Evolutionary conservation across 1,140 invertebrate species (phyloP), one percentile per base, ranked within the genome.

Genomic region (Drosophila miranda): DNA sequence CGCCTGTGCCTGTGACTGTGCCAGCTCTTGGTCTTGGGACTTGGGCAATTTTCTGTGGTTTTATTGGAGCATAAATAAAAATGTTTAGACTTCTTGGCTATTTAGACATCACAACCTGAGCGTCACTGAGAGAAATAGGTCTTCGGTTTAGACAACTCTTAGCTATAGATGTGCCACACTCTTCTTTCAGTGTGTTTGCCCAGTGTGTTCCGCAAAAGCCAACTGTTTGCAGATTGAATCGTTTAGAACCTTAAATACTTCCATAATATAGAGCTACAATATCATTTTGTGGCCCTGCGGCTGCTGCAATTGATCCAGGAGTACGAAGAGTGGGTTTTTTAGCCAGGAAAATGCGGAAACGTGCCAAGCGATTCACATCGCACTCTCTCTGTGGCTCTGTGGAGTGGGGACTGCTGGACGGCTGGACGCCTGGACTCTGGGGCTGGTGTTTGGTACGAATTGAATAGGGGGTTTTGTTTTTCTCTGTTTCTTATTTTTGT

Each of bases 231-330:
- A 78, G 79, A 84, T 84, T 76, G 76, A 80, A 84, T 84, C 81
- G 80, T 86, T 86, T 84, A 80, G 81, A 71, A 58, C 70, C 71
- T 73, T 77, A 77, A 82, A 71, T 68, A 58, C 78, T 73, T 83
- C 56, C 58, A 68, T 83, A 86, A 86, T 80, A 61, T 86, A 78
- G 67, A 83, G 75, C 79, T 75, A 59, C 76, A 83, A 84, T 80
- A 81, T 74, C 64, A 86, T 76, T 73, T 74, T 79, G 74, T 38
- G 66, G 67, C 74, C 84, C 84, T 41, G 74, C 76, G 80, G 84
- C 64, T 77, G 68, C 52, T 62, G 78, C 74, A 84, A 86, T 87
- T 82, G 83, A 87, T 81, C 81, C 67, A 66, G 44, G 49, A 50
- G 67, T 45, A 45, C 43, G 53, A 51, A 44, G 50, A 55, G 50